phyloP scores from a whole-genome alignment of 2,113 vertebrate species.

The Romanogobio albipinnatus region DNA sequence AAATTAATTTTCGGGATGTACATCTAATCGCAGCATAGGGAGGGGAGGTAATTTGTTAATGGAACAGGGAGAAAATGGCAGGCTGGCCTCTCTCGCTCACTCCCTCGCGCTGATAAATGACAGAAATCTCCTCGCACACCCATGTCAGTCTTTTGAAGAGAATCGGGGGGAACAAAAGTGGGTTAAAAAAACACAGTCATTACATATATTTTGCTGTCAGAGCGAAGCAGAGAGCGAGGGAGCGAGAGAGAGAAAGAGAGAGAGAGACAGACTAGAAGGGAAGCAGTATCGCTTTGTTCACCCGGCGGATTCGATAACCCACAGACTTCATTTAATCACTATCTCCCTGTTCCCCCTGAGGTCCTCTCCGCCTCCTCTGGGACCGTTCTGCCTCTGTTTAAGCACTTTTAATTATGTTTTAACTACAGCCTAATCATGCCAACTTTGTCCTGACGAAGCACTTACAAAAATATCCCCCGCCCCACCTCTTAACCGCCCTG shows the following conservation, averaged over 20 bases:
- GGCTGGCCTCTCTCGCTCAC: conserved; percentile 37
- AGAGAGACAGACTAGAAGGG: conserved; percentile 33
- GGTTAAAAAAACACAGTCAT: conserved; percentile 69
- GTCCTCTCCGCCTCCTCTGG: conserved; percentile 58
- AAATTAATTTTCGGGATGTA: conserved; percentile 66
- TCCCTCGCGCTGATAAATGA: conserved; percentile 31
- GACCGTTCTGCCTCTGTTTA: conserved; percentile 68
- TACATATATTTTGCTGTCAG: conserved; percentile 69
- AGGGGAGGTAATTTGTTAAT: conserved; percentile 78
- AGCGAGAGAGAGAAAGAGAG: not conserved
- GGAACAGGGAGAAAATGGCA: conserved; percentile 66
- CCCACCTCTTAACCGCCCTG: conserved; percentile 33
- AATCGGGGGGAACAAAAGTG: conserved; percentile 60
- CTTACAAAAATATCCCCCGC: conserved; percentile 55
- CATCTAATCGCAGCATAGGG: conserved; percentile 64
- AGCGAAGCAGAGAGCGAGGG: conserved; percentile 48
- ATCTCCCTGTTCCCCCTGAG: conserved; percentile 47
- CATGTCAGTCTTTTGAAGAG: conserved; percentile 50
- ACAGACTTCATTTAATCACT: conserved; percentile 76
- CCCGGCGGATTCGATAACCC: conserved; percentile 68
- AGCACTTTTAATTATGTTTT: conserved; percentile 72
- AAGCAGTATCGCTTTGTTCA: conserved; percentile 57
- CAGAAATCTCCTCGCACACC: conserved; percentile 30
- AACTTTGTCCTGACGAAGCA: conserved; percentile 62
- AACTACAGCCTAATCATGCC: conserved; percentile 68